Evolutionary conservation across 1,140 invertebrate species (phyloP), one percentile per base, ranked within the genome.

Genomic region (Megathymus violae): DNA sequence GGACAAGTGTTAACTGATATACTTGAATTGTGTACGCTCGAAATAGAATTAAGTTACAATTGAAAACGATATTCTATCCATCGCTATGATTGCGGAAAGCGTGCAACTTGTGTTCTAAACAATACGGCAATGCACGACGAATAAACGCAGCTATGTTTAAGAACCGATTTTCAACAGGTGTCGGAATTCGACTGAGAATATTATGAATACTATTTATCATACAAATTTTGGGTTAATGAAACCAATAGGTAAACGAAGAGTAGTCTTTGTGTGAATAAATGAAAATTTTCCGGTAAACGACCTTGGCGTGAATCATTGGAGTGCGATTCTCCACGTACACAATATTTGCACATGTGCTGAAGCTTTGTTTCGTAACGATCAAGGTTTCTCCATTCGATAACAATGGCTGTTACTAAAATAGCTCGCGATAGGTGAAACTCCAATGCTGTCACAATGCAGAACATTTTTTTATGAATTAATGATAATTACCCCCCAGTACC

Each of bases 251-350:
- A 48, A 25, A 60, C 43, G 48, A 34, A 40, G 25, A 14, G 16
- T 60, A 40, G 13, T 58, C 11, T 60, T 48, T 59, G 56, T 60
- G 56, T 60, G 27, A 16, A 38, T 58, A 46, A 44, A 44, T 59
- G 17, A 60, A 56, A 59, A 60, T 60, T 60, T 60, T 31, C 56
- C 56, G 56, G 56, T 40, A 48, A 40, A 60, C 16, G 56, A 48
- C 56, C 56, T 59, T 59, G 54, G 54, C 43, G 43, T 59, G 41
- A 59, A 59, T 59, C 54, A 59, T 59, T 58, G 43, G 3, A 19
- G 15, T 15, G 17, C 25, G 54, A 3, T n/a, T 46, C 54, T 36
- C 43, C 43, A 46, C 43, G 54, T 43, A 13, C 38, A 40, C 52
- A 58, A 46, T 59, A 46, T 59, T 59, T 59, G 27, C 54, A 59